Conservation (phyloP, 1,140 invertebrate genomes). For the Drosophila insularis region DNA sequence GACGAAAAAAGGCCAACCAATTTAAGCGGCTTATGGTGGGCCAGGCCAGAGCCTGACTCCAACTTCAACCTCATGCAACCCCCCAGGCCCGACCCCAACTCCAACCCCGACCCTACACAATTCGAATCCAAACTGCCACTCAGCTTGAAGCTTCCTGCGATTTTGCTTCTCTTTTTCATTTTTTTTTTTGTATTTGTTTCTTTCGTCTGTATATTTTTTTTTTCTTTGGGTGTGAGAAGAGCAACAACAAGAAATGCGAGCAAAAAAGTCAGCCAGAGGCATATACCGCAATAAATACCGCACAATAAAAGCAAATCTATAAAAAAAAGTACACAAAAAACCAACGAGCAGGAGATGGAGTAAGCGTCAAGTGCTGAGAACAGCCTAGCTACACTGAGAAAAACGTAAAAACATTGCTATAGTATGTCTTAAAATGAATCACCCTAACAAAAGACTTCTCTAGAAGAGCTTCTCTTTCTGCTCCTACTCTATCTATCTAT, state of each 20-base stretch:
- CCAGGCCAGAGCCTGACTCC: conserved; percentile 13
- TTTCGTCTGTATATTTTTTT: background rate
- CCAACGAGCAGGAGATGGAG: background rate
- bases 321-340: conserved; percentile 30
- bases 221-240: conserved; percentile 10
- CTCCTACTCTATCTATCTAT: too few species aligned
- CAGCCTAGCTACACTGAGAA: conserved; percentile 4
- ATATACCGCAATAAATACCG: conserved; percentile 70
- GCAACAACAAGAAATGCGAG: conserved; percentile 7
- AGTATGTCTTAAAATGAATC: too few species aligned
- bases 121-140: conserved; percentile 14
- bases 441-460: too few species aligned
- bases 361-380: background rate
- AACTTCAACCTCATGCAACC: background rate
- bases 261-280: conserved; percentile 30
- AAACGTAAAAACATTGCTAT: background rate
- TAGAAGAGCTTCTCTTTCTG: too few species aligned
- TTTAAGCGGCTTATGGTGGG: conserved; percentile 60
- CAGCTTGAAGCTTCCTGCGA: conserved; percentile 31
- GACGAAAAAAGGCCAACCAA: conserved; percentile 46
- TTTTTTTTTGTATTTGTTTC: background rate
- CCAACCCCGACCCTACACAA: background rate
- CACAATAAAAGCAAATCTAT: conserved; percentile 69
- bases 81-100: background rate
- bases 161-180: conserved; percentile 16